Percentiles rank a stretch among this genome's conserved stretches.
phyloP scores from a whole-genome alignment of 1,140 invertebrate genomes.

The Oreohelix idahoensis region DNA sequence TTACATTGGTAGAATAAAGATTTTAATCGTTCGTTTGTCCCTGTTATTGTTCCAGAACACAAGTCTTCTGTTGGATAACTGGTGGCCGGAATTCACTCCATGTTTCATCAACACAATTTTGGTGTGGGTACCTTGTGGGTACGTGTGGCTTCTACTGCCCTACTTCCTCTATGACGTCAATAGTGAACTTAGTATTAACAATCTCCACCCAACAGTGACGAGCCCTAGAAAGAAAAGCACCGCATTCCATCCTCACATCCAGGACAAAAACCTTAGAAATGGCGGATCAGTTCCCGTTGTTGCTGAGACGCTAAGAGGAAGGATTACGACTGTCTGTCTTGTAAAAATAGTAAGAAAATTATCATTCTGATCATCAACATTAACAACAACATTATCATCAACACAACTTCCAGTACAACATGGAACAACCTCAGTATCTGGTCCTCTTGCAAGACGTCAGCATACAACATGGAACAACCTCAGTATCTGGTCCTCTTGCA shows the following conservation, averaged over 20 bases:
- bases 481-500: no score
- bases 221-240: background rate
- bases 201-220: background rate
- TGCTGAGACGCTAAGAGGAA: background rate
- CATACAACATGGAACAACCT: no score
- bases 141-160: slow-evolving; percentile 84
- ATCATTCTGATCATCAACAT: no score
- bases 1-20: no score
- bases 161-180: slow-evolving; percentile 76
- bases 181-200: slow-evolving; percentile 23
- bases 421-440: no score
- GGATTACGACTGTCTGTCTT: background rate
- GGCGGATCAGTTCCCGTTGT: background rate
- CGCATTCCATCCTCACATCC: background rate
- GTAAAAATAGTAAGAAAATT: background rate
- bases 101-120: slow-evolving; percentile 78
- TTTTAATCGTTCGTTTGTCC: no score
- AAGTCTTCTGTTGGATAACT: background rate
- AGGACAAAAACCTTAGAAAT: background rate
- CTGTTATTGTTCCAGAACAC: slow-evolving; percentile 4
- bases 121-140: slow-evolving; percentile 88
- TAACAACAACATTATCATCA: no score
- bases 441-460: no score
- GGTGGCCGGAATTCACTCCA: slow-evolving; percentile 52
- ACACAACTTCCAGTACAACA: no score